These are phyloP conservation scores for Melipona quadrifasciata DNA, from an alignment of 1,140 invertebrate species.

Conservation along the genomic window DNA sequence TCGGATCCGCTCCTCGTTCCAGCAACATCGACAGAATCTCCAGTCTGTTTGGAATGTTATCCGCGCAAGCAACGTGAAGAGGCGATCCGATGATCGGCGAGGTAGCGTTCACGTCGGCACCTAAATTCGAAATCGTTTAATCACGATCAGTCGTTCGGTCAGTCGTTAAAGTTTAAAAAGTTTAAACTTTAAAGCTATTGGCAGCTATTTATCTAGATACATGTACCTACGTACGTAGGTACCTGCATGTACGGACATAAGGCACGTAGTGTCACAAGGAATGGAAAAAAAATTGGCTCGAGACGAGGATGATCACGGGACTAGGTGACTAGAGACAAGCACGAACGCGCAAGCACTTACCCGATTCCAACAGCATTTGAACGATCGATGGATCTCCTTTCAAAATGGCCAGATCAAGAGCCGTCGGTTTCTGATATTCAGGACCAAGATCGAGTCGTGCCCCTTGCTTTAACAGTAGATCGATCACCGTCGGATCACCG, in stretches of 20 bases:
- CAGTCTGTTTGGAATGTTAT: constrained; percentile 88
- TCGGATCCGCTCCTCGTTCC: constrained; percentile 89
- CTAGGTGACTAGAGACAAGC: no score
- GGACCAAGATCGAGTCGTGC: constrained; percentile 85
- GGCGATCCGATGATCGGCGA: constrained; percentile 93
- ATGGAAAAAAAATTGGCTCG: no score
- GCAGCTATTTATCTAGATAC: no score
- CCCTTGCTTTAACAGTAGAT: constrained; percentile 91
- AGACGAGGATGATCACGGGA: no score
- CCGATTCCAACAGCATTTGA: constrained; percentile 86
- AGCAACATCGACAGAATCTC: constrained; percentile 88
- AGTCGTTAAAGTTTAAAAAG: no score
- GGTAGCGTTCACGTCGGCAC: constrained; percentile 90
- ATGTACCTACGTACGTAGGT: no score
- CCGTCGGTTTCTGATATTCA: constrained; percentile 90
- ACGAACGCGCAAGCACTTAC: constrained; percentile 77
- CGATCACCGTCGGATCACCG: constrained; percentile 89
- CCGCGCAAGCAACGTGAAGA: constrained; percentile 92
- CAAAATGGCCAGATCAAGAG: constrained; percentile 91
- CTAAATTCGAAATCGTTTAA: constrained; percentile 77
- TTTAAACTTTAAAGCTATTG: no score
- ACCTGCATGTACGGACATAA: no score
- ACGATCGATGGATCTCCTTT: constrained; percentile 90
- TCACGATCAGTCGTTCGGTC: not conserved
- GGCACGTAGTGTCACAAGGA: no score